These are phyloP conservation scores for Holacanthella duospinosa DNA, from an alignment of 2,888 invertebrate genomes.

Conservation along the genomic window DNA sequence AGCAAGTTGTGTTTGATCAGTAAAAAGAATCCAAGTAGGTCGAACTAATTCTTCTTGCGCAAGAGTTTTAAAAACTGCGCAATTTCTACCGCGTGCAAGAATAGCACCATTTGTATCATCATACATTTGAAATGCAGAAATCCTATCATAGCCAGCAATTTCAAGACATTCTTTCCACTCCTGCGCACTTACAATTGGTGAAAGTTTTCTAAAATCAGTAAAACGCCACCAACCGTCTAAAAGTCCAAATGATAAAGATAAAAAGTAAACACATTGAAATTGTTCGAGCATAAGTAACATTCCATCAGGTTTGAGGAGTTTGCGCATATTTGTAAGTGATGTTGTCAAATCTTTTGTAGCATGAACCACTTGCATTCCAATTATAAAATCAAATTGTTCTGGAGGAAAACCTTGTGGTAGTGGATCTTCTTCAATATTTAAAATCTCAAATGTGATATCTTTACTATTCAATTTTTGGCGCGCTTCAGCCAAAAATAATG, in stretches of 20 bases:
- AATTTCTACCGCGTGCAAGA: neutral
- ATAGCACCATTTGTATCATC: neutral
- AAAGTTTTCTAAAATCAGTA: conserved; percentile 2
- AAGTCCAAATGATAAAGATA: conserved; percentile 8
- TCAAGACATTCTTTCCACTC: neutral
- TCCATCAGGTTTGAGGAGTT: neutral
- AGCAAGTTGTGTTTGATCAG: neutral
- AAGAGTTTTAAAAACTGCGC: neutral
- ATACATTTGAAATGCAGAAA: neutral
- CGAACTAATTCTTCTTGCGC: neutral
- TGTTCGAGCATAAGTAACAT: conserved; percentile 6
- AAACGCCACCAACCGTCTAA: conserved; percentile 11
- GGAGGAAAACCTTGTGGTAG: conserved; percentile 22
- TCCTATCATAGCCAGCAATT: neutral
- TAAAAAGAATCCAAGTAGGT: neutral
- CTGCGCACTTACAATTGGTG: neutral
- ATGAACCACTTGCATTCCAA: conserved; percentile 10
- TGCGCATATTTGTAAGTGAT: conserved; percentile 8
- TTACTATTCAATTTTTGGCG: conserved; percentile 12
- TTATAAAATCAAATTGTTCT: conserved; percentile 14
- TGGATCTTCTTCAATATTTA: conserved; percentile 25
- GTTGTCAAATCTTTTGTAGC: conserved; percentile 2
- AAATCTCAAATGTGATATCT: conserved; percentile 12
- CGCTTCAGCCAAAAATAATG: conserved; percentile 15
- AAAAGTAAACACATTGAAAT: neutral